Percentiles rank a stretch among this genome's conserved stretches.
Evolutionary conservation across 2,888 invertebrate species (phyloP).

Genomic region (Drosophila phalerata): DNA sequence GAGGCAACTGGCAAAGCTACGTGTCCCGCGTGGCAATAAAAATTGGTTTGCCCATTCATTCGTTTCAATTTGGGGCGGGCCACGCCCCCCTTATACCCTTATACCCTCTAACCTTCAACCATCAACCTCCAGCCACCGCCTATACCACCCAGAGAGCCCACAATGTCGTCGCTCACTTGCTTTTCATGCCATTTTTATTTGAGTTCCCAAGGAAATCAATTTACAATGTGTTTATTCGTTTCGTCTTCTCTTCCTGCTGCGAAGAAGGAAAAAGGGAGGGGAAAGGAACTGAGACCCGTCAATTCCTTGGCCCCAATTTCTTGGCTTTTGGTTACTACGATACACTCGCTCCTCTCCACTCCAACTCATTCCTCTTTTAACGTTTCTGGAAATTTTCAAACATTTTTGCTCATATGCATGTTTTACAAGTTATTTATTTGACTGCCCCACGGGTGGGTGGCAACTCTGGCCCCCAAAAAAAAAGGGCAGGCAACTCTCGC

Average conservation of each 20-base stretch:
- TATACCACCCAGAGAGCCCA: conserved; percentile 29
- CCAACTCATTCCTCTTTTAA: neutral
- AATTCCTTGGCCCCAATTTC: conserved; percentile 54
- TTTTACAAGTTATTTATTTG: conserved; percentile 82
- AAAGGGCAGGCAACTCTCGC: conserved; percentile 13
- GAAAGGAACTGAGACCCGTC: conserved; percentile 28
- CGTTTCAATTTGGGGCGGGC: conserved; percentile 69
- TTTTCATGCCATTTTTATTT: conserved; percentile 81
- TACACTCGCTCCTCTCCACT: conserved; percentile 37
- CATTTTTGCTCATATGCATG: conserved; percentile 82
- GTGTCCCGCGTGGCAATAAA: conserved; percentile 82
- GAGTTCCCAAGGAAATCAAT: conserved; percentile 82
- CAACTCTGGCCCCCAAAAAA: conserved; percentile 10
- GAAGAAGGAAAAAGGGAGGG: neutral
- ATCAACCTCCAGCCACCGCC: conserved; percentile 2
- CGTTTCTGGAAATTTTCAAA: conserved; percentile 74
- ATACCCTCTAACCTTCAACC: no score
- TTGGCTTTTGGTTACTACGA: conserved; percentile 65
- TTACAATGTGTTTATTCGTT: conserved; percentile 81
- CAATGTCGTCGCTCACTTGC: conserved; percentile 72
- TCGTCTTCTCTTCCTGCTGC: conserved; percentile 64
- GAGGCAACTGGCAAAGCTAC: conserved; percentile 67
- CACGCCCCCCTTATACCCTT: conserved; percentile 3
- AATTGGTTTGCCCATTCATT: conserved; percentile 81
- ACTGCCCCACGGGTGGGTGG: conserved; percentile 53